Evolutionary conservation across 1,140 invertebrate genomes (phyloP), one percentile per base, ranked within the genome.

Genomic region (Leptinotarsa lineolata): DNA sequence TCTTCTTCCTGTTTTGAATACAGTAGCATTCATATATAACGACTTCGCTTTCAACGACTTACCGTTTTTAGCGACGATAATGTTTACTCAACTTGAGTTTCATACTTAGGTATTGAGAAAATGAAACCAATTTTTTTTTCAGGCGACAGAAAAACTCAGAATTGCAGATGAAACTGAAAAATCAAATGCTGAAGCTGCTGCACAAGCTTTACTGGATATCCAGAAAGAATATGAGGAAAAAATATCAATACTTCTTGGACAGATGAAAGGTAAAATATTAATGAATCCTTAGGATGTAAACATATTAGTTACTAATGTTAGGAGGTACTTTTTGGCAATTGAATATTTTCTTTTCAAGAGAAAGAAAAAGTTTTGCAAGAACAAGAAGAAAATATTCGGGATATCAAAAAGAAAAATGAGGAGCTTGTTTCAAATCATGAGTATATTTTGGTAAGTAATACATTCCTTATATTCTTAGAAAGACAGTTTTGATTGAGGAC

Each of bases 191-290:
- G 80, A 85, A 84, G 80, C 76, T 82, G 82, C 71, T 60, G 59
- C 60, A 16, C 63, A 76, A n/a, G 70, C 75, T 16, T 5, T 81
- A 13, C 46, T 70, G 13, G 44, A 73, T 16, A 13, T 80, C 6
- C 58, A 87, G 74, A 84, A 85, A 15, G 82, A 84, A 18, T 85
- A 88, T 72, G 86, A 88, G 76, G 86, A 89, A 76, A 86, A 85
- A 76, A 79, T 88, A 3, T 74, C 82, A 0, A 76, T 85, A 20
- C 74, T 87, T 1, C 73, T 85, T 61, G 78, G 79, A 59, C 81
- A 83, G 69, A 68, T 81, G 70, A 74, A 80, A 16, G 78, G 48
- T 39, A 39, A 11, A 39, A 39, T 39, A 11, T 11, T 39, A 39
- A 39, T 11, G 30, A 39, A 39, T 39, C 8, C 30, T 39, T 11